Base-by-base conservation (phyloP, 1,140 invertebrate genomes). In the Aphelinus certus region DNA sequence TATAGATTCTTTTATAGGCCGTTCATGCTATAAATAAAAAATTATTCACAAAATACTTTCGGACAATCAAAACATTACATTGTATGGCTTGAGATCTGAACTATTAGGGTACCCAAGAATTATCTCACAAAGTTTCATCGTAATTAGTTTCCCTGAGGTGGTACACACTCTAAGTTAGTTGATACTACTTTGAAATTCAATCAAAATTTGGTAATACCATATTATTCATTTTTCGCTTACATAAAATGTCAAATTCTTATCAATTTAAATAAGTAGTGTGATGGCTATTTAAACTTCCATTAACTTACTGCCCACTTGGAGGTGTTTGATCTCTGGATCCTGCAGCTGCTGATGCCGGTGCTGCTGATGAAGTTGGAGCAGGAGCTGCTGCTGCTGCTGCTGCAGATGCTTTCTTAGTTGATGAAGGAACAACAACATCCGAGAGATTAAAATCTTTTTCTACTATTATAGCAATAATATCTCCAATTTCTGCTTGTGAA, bases 391-490 rank as follows among this genome's bases (percentile, higher is more conserved):
- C 1, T 56, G 84, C 81, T 3, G 83, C 68, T 42, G 79, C 77
- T 48, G 86, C 80, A 4, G 86, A 83, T 49, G 84, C 88, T 83
- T 85, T 83, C 70, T 82, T 81, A 26, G 85, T 68, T 51, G 81
- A 49, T n/a, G 84, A 55, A 53, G 88, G 85, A 71, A 87, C 63
- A 42, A 90, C 83, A 49, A 80, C 77, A 43, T 82, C 82, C 56
- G 84, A 85, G 81, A 81, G 82, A 73, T 88, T 85, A 80, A 83
- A 84, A 63, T 78, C 93, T 82, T 94, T 93, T 77, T 94, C 92
- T 9, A 97, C 95, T 81, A 96, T 93, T 57, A 98, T 91, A 71
- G 95, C 97, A 67, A 98, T 94, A 75, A 97, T 82, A 82, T 94
- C 92, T 45, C 96, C 96, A 26, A 98, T 92, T 72, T 94, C 91